These are phyloP conservation scores for Onychostruthus taczanowskii DNA, from an alignment of 2,113 vertebrate genomes.

Conservation along the genomic window DNA sequence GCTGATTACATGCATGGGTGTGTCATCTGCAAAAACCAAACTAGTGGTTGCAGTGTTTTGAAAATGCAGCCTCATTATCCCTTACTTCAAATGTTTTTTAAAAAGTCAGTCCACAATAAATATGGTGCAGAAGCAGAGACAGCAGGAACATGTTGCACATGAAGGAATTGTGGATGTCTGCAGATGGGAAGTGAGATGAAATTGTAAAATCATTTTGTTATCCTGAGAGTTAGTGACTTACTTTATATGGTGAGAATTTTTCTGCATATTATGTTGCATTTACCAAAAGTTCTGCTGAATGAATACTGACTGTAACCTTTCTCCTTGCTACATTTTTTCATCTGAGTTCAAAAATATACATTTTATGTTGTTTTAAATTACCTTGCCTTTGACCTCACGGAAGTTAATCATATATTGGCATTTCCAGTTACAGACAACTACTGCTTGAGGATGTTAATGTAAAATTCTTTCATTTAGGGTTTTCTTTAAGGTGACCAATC, in stretches of 20 bases:
- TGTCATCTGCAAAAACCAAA: background rate
- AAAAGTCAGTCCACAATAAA: background rate
- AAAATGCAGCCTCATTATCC: background rate
- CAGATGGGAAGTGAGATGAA: background rate
- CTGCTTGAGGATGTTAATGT: slow-evolving; percentile 23
- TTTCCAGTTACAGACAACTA: slow-evolving; percentile 23
- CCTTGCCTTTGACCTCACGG: background rate
- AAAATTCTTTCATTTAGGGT: slow-evolving; percentile 25
- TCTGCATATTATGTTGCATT: background rate
- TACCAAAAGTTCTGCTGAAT: background rate
- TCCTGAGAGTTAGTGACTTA: background rate
- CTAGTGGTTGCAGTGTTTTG: background rate
- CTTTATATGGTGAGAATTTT: background rate
- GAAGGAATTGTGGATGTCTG: background rate
- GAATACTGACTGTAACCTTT: background rate
- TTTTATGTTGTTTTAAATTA: slow-evolving; percentile 14
- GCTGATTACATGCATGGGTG: background rate
- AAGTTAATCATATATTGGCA: background rate
- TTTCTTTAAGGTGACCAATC: slow-evolving; percentile 28
- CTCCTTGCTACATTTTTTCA: background rate
- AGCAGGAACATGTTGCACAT: background rate
- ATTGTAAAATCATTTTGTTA: background rate
- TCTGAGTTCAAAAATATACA: background rate
- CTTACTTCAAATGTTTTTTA: background rate
- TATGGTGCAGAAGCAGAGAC: background rate